A percentile compares a stretch with the other conserved stretches of the same genome.
phyloP scores from a whole-genome alignment of 2,888 invertebrate species.

The Hypomecis atomaria region DNA sequence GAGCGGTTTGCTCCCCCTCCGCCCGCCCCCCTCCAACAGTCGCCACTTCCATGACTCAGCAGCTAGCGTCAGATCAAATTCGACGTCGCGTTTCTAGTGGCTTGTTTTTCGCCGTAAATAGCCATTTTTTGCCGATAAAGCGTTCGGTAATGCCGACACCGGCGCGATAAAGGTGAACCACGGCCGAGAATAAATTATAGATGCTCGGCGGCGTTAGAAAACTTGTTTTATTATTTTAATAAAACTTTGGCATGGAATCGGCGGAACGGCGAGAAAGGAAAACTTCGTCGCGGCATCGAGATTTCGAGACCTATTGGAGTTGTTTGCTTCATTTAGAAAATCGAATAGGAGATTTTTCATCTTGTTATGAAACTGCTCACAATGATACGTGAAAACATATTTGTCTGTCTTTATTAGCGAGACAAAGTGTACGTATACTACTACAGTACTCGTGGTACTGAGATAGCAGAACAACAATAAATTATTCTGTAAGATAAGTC shows the following conservation, averaged over 20 bases:
- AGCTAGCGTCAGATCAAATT: slow-evolving; percentile 75
- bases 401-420: slow-evolving; percentile 5
- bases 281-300: slow-evolving; percentile 31
- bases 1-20: slow-evolving; percentile 63
- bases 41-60: slow-evolving; percentile 78
- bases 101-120: slow-evolving; percentile 74
- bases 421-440: neutral
- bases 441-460: neutral
- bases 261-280: slow-evolving; percentile 45
- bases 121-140: slow-evolving; percentile 69
- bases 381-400: slow-evolving; percentile 7
- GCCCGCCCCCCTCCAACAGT: slow-evolving; percentile 49
- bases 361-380: slow-evolving; percentile 1
- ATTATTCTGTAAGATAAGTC: slow-evolving; percentile 36
- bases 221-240: slow-evolving; percentile 61
- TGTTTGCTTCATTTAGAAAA: slow-evolving; percentile 22
- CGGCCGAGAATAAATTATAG: slow-evolving; percentile 55
- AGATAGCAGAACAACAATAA: slow-evolving; percentile 33
- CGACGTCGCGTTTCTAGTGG: slow-evolving; percentile 71
- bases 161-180: slow-evolving; percentile 64
- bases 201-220: slow-evolving; percentile 41
- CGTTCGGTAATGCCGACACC: slow-evolving; percentile 66
- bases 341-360: slow-evolving; percentile 19
- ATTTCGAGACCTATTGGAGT: slow-evolving; percentile 19
- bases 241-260: slow-evolving; percentile 54